Conservation (phyloP, 2,888 invertebrate genomes). For the Pheosia tremula region DNA sequence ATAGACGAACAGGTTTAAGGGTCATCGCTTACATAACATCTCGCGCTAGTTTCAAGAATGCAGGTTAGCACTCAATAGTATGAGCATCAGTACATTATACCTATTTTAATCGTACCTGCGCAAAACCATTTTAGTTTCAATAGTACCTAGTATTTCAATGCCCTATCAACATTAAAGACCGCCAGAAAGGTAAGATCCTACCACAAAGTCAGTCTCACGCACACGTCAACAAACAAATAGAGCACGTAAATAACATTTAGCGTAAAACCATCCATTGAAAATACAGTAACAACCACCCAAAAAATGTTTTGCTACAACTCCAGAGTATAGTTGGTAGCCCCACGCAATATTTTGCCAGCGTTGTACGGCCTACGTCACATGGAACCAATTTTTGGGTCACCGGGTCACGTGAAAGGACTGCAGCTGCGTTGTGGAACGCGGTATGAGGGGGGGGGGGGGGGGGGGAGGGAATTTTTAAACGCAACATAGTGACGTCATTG, state of each 20-base stretch:
- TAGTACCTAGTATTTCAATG: too few relatives aligned
- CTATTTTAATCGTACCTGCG: too few relatives aligned
- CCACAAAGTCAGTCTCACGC: constrained; percentile 33
- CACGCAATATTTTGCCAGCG: constrained; percentile 47
- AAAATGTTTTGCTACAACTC: constrained; percentile 49
- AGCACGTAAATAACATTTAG: constrained; percentile 42
- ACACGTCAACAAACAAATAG: constrained; percentile 33
- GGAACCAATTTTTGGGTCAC: constrained; percentile 74
- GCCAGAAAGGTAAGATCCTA: background rate
- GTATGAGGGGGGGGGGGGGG: constrained; percentile 49
- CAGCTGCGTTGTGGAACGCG: constrained; percentile 58
- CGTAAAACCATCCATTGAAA: constrained; percentile 76
- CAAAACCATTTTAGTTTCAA: too few relatives aligned
- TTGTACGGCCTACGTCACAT: constrained; percentile 79
- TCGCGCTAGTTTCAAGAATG: too few relatives aligned
- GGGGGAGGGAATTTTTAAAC: constrained; percentile 65
- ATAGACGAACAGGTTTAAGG: too few relatives aligned
- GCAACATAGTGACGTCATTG: constrained; percentile 71
- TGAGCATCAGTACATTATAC: too few relatives aligned
- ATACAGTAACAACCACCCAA: constrained; percentile 47
- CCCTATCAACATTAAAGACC: too few relatives aligned
- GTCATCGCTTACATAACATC: too few relatives aligned
- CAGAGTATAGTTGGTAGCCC: constrained; percentile 16
- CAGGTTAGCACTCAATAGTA: too few relatives aligned
- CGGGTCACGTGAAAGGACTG: constrained; percentile 78